These are phyloP conservation scores for Brachionus manjavacas DNA, from an alignment of 1,140 invertebrate genomes.

Conservation along the genomic window DNA sequence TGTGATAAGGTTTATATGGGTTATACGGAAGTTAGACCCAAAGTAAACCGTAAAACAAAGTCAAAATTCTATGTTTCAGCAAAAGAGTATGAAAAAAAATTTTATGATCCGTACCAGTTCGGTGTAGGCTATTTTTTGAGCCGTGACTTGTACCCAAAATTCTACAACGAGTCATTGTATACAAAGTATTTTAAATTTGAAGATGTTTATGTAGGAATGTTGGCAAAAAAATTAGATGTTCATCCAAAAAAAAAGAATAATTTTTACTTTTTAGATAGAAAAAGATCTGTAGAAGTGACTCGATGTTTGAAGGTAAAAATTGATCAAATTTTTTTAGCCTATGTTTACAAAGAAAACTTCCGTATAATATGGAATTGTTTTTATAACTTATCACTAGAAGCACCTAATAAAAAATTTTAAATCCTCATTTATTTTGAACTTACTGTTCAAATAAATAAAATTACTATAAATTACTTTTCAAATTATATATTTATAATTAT, in stretches of 20 bases:
- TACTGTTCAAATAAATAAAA: no score
- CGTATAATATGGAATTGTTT: not conserved
- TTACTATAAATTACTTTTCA: no score
- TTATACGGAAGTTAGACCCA: not conserved
- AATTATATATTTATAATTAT: no score
- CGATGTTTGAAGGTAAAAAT: not conserved
- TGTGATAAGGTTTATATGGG: not conserved
- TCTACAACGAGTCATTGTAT: not conserved
- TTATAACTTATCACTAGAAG: no score
- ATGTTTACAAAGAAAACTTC: not conserved
- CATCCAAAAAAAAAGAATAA: not conserved
- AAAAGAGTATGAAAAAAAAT: not conserved
- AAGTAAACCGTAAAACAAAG: not conserved
- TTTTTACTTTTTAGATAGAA: not conserved
- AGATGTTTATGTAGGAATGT: conserved; percentile 41
- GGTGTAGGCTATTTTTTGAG: not conserved
- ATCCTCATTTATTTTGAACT: no score
- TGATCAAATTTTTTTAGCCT: not conserved
- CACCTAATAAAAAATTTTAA: no score
- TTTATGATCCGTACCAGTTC: not conserved
- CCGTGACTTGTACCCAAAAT: not conserved
- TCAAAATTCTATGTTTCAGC: not conserved
- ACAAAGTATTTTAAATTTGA: conserved; percentile 44
- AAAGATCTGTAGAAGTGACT: not conserved
- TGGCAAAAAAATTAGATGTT: conserved; percentile 16